These are phyloP conservation scores for Serrognathus titanus DNA, from an alignment of 2,888 invertebrate genomes.

Conservation along the genomic window DNA sequence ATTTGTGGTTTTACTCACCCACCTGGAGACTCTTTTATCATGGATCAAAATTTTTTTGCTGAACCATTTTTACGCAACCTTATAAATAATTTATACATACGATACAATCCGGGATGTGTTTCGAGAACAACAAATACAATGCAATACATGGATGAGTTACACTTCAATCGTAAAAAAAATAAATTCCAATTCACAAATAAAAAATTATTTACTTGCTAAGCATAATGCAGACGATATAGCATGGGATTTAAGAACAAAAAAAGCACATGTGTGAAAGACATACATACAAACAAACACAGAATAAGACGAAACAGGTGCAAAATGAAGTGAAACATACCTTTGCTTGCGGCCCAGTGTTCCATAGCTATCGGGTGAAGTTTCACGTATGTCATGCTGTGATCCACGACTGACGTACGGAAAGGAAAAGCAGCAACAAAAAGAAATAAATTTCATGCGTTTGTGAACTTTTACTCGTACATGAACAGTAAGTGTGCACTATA, in stretches of 20 bases:
- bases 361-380: slow-evolving; percentile 70
- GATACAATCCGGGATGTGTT: too few relatives aligned
- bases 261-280: background rate
- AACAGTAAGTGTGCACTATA: too few relatives aligned
- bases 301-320: slow-evolving; percentile 17
- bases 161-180: too few relatives aligned
- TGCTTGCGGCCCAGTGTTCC: slow-evolving; percentile 66
- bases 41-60: too few relatives aligned
- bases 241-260: background rate
- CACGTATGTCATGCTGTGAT: slow-evolving; percentile 72
- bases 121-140: too few relatives aligned
- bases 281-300: background rate
- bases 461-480: too few relatives aligned
- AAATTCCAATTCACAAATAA: too few relatives aligned
- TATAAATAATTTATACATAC: too few relatives aligned
- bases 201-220: background rate
- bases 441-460: slow-evolving; percentile 28
- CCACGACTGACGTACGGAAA: slow-evolving; percentile 57
- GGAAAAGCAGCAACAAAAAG: slow-evolving; percentile 34
- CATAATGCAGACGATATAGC: background rate
- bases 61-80: too few relatives aligned
- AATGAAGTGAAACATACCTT: slow-evolving; percentile 60
- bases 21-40: too few relatives aligned
- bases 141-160: too few relatives aligned
- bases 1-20: too few relatives aligned